Conservation (phyloP, 2,888 invertebrate species). For the Linnaemya vulpina region DNA sequence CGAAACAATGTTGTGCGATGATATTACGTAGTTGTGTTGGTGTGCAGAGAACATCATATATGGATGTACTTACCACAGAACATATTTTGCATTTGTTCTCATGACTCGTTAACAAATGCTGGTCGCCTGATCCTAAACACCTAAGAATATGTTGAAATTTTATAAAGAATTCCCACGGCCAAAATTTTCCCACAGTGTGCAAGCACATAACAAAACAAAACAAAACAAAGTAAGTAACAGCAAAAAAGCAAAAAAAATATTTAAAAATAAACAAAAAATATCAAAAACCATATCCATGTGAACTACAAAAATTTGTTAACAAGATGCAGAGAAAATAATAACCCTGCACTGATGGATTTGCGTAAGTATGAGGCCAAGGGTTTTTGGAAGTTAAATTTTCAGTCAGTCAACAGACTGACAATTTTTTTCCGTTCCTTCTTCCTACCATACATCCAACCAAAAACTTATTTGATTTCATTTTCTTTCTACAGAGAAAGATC, state of each 20-base stretch:
- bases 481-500: no score
- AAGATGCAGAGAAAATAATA: neutral
- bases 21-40: conserved; percentile 19
- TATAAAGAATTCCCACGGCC: conserved; percentile 83
- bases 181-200: conserved; percentile 82
- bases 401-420: conserved; percentile 46
- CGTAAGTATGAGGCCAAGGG: conserved; percentile 38
- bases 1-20: conserved; percentile 23
- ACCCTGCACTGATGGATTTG: neutral
- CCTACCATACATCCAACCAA: neutral
- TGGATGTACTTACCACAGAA: conserved; percentile 9
- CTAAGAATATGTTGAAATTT: conserved; percentile 83
- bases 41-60: conserved; percentile 42
- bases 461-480: no score
- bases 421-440: conserved; percentile 16
- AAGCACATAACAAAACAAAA: conserved; percentile 41
- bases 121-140: conserved; percentile 82
- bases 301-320: neutral
- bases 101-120: conserved; percentile 76
- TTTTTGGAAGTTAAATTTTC: conserved; percentile 51
- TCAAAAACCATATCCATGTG: conserved; percentile 41
- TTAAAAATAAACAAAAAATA: neutral
- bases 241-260: neutral
- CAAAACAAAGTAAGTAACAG: conserved; percentile 30
- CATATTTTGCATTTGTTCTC: conserved; percentile 74